Evolutionary conservation across 35 echinoderm and acorn worm species (phyloP), one percentile per base, ranked within the genome.

Genomic region (Amphiura filiformis): DNA sequence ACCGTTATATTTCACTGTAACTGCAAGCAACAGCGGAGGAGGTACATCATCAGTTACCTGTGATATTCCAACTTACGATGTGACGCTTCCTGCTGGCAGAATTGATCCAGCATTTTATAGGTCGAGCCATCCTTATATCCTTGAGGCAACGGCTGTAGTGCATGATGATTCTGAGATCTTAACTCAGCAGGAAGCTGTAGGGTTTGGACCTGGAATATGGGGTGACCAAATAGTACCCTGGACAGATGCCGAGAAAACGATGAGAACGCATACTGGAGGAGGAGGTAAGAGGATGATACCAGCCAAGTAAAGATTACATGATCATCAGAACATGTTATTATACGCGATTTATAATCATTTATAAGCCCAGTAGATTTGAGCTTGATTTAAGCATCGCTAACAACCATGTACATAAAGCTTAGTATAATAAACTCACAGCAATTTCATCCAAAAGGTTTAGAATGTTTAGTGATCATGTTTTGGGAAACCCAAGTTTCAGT

Each of bases 1-100:
- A 13, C 88, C 88, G 39, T 75, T 90, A 34, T 76, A 77, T 39
- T 90, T 90, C 75, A 84, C 88, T 23, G 88, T 90, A n/a, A 76
- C 83, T 28, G 88, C 81, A 22, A 84, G 38, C 37, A 90, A 84
- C 42, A 83, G 32, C 39, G 88, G 61, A 0, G 70, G 81, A 11
- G 80, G 65, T 22, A 44, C 26, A 31, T 35, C 88, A 14, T 84
- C 57, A 32, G 81, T 81, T 31, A 84, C 88, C 22, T 90, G 88
- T 76, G 39, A 40, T 11, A 32, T 90, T 15, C 80, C 80, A 39
- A 90, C 88, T 1, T 90, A 84, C 39, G 88, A 90, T 75, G 26
- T 57, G 57, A 90, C 88, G 0, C 88, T 84, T 18, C 88, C 88
- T 0, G 42, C 65, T 0, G 88, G 88, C 32, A 47, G 88, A 34